Base-by-base conservation (phyloP, 2,888 invertebrate genomes). In the Nezara viridula region DNA sequence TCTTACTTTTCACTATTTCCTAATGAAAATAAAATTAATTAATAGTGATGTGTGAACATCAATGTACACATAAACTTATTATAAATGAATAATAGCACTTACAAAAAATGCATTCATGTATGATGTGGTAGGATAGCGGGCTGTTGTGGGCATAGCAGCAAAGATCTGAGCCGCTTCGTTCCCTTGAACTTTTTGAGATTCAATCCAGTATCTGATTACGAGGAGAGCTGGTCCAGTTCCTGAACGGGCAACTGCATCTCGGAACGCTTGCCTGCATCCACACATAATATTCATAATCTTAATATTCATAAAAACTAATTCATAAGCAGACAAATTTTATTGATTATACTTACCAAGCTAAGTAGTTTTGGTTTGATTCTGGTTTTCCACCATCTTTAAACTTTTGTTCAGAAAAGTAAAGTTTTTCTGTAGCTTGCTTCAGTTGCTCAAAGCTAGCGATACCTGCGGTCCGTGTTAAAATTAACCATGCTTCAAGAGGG, bases 151-250 rank as follows among this genome's bases (percentile, higher is more conserved):
- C 60, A 96, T 92, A 81, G 94, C 92, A 40, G 94, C 92, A 21
- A 96, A 92, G 2, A 95, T 93, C 91, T 94, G 92, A 16, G 95
- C 95, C 27, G 96, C 96, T 93, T 95, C 95, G 89, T 93, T 92
- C 21, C 93, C 93, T 90, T 93, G 91, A 32, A 96, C 92, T 92
- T 94, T 94, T 86, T 93, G 93, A 86, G 92, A 93, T 90, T 94
- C 92, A 89, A 96, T 95, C 95, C 95, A 95, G n/a, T 94, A 92
- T 91, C 94, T 94, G 91, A 96, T 94, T 91, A 93, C 93, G 88
- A 94, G 92, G 91, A 96, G 94, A 86, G 96, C 95, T 2, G 96
- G 96, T 85, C 95, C 94, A 96, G 91, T 91, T 96, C 96, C 94
- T 21, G 93, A 93, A 50, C 93, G 91, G 73, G 94, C 92, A 19